Percentiles rank a stretch among this genome's conserved stretches.
Conservation (phyloP, 2,888 invertebrate species). For the Xestia sexstrigata region DNA sequence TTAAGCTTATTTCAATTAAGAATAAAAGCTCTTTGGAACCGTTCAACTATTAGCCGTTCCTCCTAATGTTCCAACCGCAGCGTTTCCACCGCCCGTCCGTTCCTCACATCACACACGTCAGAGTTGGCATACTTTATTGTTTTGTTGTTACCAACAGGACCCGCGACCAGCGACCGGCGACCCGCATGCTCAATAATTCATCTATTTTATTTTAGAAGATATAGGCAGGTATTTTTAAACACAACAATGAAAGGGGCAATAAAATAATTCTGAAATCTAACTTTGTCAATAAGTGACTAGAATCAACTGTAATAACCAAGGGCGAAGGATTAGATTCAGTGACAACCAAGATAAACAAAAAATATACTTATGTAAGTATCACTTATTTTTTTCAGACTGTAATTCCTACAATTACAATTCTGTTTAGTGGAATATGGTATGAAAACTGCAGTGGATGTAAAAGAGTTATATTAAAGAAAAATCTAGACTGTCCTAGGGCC, state of each 20-base stretch:
- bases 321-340: neutral
- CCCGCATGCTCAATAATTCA: constrained; percentile 34
- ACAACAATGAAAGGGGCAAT: neutral
- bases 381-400: neutral
- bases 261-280: neutral
- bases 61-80: constrained; percentile 6
- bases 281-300: neutral
- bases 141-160: constrained; percentile 37
- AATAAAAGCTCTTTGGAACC: neutral
- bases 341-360: neutral
- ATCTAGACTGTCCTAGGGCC: neutral
- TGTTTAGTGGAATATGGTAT: neutral
- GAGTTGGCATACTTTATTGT: constrained; percentile 32
- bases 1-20: neutral
- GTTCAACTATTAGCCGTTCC: neutral
- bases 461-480: neutral
- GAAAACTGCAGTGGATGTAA: neutral
- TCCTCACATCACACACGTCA: constrained; percentile 6
- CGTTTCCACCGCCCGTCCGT: constrained; percentile 24
- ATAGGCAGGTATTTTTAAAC: constrained; percentile 21
- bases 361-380: too few relatives aligned
- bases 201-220: constrained; percentile 8
- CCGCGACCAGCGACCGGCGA: neutral
- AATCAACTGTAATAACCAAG: too few relatives aligned
- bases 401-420: neutral